These are phyloP conservation scores for Australoheros facetus DNA, from an alignment of 2,797 vertebrate species.

Conservation along the genomic window DNA sequence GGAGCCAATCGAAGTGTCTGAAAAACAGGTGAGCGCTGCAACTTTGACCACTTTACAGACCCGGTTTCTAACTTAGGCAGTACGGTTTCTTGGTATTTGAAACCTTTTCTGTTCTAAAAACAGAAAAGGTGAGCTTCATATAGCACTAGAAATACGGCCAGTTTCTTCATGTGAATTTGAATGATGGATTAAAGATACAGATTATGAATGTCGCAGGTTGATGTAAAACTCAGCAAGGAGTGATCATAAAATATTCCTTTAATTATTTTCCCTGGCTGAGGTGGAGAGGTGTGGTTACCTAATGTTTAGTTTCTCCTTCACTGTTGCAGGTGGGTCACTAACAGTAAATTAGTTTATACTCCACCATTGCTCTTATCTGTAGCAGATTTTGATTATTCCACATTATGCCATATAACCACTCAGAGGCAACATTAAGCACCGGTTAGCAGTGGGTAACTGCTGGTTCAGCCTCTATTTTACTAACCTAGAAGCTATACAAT, in stretches of 20 bases:
- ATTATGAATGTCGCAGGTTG: not conserved
- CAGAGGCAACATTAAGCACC: not conserved
- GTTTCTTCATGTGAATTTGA: not conserved
- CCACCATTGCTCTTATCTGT: not conserved
- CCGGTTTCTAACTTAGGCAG: not conserved
- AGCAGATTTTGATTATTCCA: not conserved
- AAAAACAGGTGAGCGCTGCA: slow-evolving; percentile 88
- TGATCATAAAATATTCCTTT: not conserved
- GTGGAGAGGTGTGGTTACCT: not conserved
- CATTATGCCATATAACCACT: not conserved
- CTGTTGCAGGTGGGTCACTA: not conserved
- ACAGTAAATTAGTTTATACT: not conserved
- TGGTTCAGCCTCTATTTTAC: not conserved
- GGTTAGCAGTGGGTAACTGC: not conserved
- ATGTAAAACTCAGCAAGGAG: not conserved
- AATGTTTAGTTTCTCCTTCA: not conserved
- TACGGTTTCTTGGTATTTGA: not conserved
- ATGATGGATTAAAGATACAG: not conserved
- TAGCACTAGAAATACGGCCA: too few relatives aligned
- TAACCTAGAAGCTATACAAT: not conserved
- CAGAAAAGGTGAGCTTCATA: too few relatives aligned
- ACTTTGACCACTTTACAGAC: not conserved
- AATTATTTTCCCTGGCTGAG: not conserved
- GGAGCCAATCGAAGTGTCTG: slow-evolving; percentile 89
- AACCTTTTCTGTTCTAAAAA: not conserved